Evolutionary conservation across 2,888 invertebrate genomes (phyloP).

Genomic region (Brassicogethes aeneus): DNA sequence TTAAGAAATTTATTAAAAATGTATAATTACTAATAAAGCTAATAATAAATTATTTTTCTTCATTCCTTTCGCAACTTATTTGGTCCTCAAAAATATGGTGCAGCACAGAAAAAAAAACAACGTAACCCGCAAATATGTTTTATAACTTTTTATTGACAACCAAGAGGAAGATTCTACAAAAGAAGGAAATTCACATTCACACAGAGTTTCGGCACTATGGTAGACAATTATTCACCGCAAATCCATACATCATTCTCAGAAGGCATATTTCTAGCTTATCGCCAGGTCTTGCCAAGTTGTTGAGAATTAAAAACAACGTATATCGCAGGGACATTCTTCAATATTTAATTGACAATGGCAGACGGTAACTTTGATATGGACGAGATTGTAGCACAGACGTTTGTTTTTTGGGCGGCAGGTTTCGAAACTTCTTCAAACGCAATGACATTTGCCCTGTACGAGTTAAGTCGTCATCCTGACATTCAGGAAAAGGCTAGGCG

Average conservation of each 20-base stretch:
- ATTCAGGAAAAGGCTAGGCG: slow-evolving; percentile 12
- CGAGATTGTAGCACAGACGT: slow-evolving; percentile 15
- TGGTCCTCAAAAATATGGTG: slow-evolving; percentile 40
- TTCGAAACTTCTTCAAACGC: slow-evolving; percentile 17
- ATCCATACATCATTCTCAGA: not conserved
- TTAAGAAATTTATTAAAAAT: no score
- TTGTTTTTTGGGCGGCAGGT: slow-evolving; percentile 16
- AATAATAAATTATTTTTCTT: no score
- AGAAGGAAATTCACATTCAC: slow-evolving; percentile 6
- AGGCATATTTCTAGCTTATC: not conserved
- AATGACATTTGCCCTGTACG: slow-evolving; percentile 16
- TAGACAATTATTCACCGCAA: slow-evolving; percentile 8
- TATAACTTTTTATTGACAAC: slow-evolving; percentile 44
- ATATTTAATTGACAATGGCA: no score
- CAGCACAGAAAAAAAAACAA: slow-evolving; percentile 41
- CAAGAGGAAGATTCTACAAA: slow-evolving; percentile 7
- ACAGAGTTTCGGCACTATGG: slow-evolving; percentile 36
- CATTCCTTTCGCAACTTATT: no score
- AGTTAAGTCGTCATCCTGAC: slow-evolving; percentile 12
- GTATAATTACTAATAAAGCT: no score
- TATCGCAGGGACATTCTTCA: no score
- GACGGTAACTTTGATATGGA: no score
- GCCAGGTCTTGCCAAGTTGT: slow-evolving; percentile 1
- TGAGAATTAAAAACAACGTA: no score
- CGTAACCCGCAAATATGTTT: slow-evolving; percentile 44